phyloP scores from a whole-genome alignment of 2,797 vertebrate genomes.

The Euphonia xanthogaster region DNA sequence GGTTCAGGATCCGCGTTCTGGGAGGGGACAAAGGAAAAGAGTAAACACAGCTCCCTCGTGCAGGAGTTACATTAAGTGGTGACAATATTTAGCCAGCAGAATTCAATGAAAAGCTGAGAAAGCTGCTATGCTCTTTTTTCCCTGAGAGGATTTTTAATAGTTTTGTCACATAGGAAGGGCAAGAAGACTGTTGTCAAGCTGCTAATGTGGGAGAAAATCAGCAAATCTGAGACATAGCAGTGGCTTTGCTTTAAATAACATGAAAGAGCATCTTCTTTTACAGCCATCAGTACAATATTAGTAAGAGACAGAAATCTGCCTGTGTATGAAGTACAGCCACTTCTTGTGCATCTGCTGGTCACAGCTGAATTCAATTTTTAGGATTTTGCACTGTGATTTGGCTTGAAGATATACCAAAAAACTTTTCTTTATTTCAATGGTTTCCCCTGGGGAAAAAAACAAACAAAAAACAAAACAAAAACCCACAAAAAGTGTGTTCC shows the following conservation, averaged over 20 bases:
- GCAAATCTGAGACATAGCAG: not conserved
- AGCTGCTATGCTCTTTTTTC: not conserved
- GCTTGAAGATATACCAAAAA: not conserved
- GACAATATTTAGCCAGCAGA: not conserved
- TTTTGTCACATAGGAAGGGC: slow-evolving; percentile 25
- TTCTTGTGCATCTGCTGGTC: not conserved
- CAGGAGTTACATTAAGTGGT: not conserved
- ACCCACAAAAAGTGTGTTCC: not conserved
- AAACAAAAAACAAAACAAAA: not conserved
- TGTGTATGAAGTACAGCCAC: not conserved
- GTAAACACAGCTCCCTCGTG: not conserved
- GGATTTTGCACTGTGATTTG: not conserved
- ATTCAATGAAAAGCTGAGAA: not conserved
- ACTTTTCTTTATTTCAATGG: not conserved
- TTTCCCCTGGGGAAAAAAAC: not conserved
- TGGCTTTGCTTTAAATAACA: slow-evolving; percentile 14
- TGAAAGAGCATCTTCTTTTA: not conserved
- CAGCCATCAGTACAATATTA: not conserved
- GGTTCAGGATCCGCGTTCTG: slow-evolving; percentile 73
- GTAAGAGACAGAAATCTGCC: not conserved
- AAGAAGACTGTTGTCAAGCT: not conserved
- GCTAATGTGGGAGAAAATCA: slow-evolving; percentile 22
- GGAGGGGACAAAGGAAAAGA: not conserved
- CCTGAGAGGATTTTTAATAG: not conserved
- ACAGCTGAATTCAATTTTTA: not conserved